phyloP scores from a whole-genome alignment of 2,888 invertebrate genomes.

The Podotricha telesiphe region DNA sequence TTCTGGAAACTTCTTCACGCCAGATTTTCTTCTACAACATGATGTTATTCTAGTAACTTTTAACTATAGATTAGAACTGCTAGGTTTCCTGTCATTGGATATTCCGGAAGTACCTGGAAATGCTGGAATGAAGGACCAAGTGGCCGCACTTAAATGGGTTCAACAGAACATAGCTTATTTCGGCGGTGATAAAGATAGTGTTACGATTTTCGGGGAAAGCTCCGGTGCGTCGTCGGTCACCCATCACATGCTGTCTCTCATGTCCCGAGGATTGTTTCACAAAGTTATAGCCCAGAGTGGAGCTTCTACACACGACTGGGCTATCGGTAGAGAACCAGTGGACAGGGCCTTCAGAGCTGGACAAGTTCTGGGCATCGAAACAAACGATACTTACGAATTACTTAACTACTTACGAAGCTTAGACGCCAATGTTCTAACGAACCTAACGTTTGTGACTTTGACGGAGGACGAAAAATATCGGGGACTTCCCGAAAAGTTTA shows the following conservation, averaged over 20 bases:
- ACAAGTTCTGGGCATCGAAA: conserved; percentile 61
- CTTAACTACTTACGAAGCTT: conserved; percentile 56
- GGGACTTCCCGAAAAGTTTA: conserved; percentile 60
- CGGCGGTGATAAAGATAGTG: conserved; percentile 64
- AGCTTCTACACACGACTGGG: conserved; percentile 60
- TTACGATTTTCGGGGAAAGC: conserved; percentile 73
- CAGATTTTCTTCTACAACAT: conserved; percentile 65
- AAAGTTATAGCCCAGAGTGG: conserved; percentile 72
- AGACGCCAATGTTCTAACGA: conserved; percentile 55
- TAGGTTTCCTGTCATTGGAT: conserved; percentile 58
- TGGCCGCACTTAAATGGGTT: conserved; percentile 62
- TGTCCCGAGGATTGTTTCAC: conserved; percentile 68
- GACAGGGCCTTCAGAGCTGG: conserved; percentile 61
- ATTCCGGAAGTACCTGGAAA: conserved; percentile 57
- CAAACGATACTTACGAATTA: conserved; percentile 55
- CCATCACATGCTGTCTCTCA: conserved; percentile 67
- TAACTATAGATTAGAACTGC: conserved; percentile 65
- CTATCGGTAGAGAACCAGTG: conserved; percentile 50
- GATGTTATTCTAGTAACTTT: conserved; percentile 72
- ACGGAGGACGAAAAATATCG: conserved; percentile 58
- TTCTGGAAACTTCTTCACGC: conserved; percentile 65
- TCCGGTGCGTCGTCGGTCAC: conserved; percentile 68
- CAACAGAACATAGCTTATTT: conserved; percentile 62
- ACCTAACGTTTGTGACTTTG: conserved; percentile 52
- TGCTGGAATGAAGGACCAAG: conserved; percentile 70